Percentiles rank a stretch among this genome's conserved stretches.
Evolutionary conservation across 2,113 vertebrate species (phyloP).

Genomic region (Euleptes europaea): DNA sequence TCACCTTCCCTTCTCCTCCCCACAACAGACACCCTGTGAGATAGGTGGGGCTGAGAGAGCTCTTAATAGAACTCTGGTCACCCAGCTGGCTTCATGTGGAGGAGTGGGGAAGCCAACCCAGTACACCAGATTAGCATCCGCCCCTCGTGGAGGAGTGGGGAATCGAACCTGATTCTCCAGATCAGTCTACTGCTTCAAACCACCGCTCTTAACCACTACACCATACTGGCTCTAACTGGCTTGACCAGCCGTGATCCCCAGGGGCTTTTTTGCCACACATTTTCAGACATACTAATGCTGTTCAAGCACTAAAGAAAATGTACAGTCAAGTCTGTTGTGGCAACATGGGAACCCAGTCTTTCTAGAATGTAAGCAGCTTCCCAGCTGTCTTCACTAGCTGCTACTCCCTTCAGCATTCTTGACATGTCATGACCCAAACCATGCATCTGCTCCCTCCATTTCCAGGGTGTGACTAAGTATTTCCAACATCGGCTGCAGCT

Average conservation of each 20-base stretch:
- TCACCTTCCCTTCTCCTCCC: too few species aligned
- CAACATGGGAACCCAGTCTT: neutral
- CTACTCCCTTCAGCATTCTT: neutral
- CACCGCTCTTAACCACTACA: too few species aligned
- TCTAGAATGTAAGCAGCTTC: neutral
- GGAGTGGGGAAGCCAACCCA: too few species aligned
- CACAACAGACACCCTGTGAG: too few species aligned
- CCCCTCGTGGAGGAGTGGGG: too few species aligned
- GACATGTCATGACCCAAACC: neutral
- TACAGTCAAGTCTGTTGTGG: neutral
- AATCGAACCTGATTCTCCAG: too few species aligned
- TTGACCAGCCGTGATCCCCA: neutral
- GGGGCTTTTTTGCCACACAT: neutral
- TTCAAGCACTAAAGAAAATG: neutral
- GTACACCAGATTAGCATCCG: too few species aligned
- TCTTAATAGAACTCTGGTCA: too few species aligned
- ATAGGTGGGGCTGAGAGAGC: too few species aligned
- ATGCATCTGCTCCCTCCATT: neutral
- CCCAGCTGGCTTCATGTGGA: too few species aligned
- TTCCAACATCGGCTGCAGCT: neutral
- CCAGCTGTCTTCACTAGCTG: neutral
- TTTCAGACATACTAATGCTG: neutral
- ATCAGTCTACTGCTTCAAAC: too few species aligned
- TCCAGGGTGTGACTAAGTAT: neutral
- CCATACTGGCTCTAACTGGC: too few species aligned